Percentiles rank a stretch among this genome's conserved stretches.
Conservation (phyloP, 2,797 vertebrate species). For the Lagorchestes hirsutus region DNA sequence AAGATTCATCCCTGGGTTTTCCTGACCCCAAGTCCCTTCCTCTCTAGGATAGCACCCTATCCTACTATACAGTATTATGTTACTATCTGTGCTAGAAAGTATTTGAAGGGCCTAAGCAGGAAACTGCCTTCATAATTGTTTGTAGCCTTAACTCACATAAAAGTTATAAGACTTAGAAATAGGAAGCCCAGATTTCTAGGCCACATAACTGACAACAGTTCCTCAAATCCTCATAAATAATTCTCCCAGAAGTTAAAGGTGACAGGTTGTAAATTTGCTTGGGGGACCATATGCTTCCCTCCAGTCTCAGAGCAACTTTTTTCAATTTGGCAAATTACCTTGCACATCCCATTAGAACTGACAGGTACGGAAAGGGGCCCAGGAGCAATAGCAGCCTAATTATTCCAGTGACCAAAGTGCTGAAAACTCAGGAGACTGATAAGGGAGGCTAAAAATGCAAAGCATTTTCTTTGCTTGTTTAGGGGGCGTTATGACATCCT, state of each 20-base stretch:
- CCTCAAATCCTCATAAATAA: slow-evolving; percentile 59
- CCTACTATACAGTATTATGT: background rate
- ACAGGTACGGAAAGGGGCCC: slow-evolving; percentile 62
- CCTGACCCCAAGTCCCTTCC: background rate
- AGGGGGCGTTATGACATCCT: slow-evolving; percentile 65
- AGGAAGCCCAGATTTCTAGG: slow-evolving; percentile 12
- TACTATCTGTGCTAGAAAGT: background rate
- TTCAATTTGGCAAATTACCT: slow-evolving; percentile 77
- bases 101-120: background rate
- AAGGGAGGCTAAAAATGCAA: slow-evolving; percentile 65
- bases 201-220: slow-evolving; percentile 12
- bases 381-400: slow-evolving; percentile 64
- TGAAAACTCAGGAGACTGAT: slow-evolving; percentile 73
- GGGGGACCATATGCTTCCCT: slow-evolving; percentile 60
- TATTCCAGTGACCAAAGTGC: slow-evolving; percentile 74
- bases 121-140: slow-evolving; percentile 3
- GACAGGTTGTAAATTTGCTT: slow-evolving; percentile 66
- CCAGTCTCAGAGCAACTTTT: slow-evolving; percentile 59
- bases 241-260: slow-evolving; percentile 59
- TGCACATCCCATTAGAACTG: slow-evolving; percentile 66
- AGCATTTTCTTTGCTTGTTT: slow-evolving; percentile 51
- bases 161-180: slow-evolving; percentile 9
- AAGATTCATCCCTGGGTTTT: background rate
- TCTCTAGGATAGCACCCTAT: background rate
- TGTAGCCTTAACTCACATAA: slow-evolving; percentile 22